A percentile compares a stretch with the other conserved stretches of the same genome.
Conservation (phyloP, 2,888 invertebrate species). For the Pandemis cinnamomeana region DNA sequence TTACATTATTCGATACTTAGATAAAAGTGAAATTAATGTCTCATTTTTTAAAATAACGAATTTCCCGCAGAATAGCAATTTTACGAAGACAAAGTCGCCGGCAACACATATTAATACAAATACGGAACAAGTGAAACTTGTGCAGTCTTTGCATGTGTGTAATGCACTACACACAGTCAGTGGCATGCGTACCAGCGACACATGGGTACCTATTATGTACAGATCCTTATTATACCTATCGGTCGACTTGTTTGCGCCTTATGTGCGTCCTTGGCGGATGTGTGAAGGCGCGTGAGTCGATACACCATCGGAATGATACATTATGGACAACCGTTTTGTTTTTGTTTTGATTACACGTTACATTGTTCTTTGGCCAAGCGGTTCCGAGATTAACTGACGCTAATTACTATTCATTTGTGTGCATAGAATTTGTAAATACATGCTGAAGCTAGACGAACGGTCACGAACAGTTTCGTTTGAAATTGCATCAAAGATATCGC, state of each 20-base stretch:
- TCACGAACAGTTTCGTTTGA: background rate
- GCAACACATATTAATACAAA: too few species aligned
- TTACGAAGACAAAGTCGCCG: too few species aligned
- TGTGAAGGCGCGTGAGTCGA: background rate
- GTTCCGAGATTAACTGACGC: constrained; percentile 19
- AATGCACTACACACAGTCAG: background rate
- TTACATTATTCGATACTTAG: too few species aligned
- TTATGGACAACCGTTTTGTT: background rate
- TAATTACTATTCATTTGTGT: constrained; percentile 23
- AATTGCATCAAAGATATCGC: background rate
- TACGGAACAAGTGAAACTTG: constrained; percentile 5
- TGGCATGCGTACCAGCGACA: background rate
- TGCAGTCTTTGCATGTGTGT: constrained; percentile 10
- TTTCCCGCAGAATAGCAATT: too few species aligned
- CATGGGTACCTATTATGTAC: background rate
- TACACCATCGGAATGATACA: constrained; percentile 16
- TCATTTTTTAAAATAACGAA: too few species aligned
- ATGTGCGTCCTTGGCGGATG: constrained; percentile 18
- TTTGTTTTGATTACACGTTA: constrained; percentile 22
- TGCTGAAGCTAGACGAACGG: background rate
- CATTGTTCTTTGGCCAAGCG: constrained; percentile 16
- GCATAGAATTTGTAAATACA: constrained; percentile 11
- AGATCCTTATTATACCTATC: constrained; percentile 16
- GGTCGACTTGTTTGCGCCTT: constrained; percentile 27
- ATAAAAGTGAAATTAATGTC: too few species aligned